Evolutionary conservation across 2,797 vertebrate genomes (phyloP), one percentile per base, ranked within the genome.

Genomic region (Chaenodraco wilsoni): DNA sequence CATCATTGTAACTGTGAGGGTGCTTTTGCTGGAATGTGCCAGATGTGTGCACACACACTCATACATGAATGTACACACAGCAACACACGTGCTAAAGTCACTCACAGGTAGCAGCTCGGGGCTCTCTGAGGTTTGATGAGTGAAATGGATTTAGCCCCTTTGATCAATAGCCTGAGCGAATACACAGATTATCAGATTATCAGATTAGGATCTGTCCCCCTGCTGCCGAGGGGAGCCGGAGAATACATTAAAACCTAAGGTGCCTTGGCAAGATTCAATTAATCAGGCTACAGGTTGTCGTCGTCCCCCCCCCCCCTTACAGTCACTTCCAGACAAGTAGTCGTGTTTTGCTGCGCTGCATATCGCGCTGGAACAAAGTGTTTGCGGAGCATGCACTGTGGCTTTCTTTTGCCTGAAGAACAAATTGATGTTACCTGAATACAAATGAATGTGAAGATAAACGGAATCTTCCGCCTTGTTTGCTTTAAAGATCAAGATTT

Each of bases 101-200:
- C 69, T 69, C 57, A 68, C 65, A 78, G 78, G 84, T 84, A 77
- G 79, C 62, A 62, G 87, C 89, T 92, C n/a, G 44, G 87, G 79
- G 71, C 77, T 82, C 84, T 82, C 79, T 40, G 50, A 84, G 84
- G 83, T 88, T 92, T 89, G 85, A 87, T 84, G 88, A 92, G 84
- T 82, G 84, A 92, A 91, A 93, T 88, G 86, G 88, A 91, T 92
- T 91, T 91, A 90, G 82, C 77, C 78, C 57, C 74, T 82, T 84
- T 91, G 91, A 91, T 93, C 92, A 92, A 92, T 89, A 92, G 76
- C 88, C 82, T 82, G 81, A 86, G 87, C 86, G 80, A 89, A 94
- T 92, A 92, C 89, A 89, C 87, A 91, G 92, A 94, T 94, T 92
- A 94, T 92, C 88, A 89, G 90, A 93, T 93, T 91, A 94, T 91